A percentile compares a stretch with the other conserved stretches of the same genome.
These are phyloP conservation scores for Beroe ovata DNA, from an alignment of 37 sponge, comb jelly and placozoan species.

Conservation along the genomic window DNA sequence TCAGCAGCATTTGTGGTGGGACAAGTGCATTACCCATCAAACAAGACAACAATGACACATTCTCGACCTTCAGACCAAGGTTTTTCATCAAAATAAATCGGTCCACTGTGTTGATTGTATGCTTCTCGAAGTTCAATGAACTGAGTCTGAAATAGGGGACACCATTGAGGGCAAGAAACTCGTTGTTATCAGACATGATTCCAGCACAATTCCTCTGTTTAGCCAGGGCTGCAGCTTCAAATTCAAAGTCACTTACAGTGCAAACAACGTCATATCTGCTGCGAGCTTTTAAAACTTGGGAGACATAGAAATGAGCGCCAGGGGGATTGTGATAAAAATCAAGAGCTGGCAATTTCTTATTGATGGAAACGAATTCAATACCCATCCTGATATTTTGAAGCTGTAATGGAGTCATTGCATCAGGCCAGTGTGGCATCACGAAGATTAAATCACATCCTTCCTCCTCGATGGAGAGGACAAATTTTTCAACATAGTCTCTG, in stretches of 20 bases:
- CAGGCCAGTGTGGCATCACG: conserved; percentile 25
- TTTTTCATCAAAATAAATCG: not conserved
- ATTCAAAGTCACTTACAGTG: conserved; percentile 26
- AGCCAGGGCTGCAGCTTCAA: conserved; percentile 44
- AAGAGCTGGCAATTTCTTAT: conserved; percentile 10
- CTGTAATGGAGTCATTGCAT: not conserved
- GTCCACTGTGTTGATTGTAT: not conserved
- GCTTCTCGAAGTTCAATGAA: not conserved
- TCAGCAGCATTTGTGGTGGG: not conserved
- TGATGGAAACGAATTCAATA: conserved; percentile 19
- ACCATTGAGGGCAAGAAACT: not conserved
- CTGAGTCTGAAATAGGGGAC: not conserved
- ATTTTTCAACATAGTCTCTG: not conserved
- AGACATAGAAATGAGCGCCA: not conserved
- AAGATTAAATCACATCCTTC: conserved; percentile 33
- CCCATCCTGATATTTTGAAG: not conserved
- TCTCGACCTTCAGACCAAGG: not conserved
- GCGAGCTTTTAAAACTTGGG: conserved; percentile 17
- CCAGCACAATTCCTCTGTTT: not conserved
- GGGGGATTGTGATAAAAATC: conserved; percentile 46
- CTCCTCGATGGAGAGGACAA: not conserved
- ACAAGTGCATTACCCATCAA: conserved; percentile 3
- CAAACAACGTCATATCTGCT: conserved; percentile 8
- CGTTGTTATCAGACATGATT: not conserved
- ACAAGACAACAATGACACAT: conserved; percentile 9